phyloP scores from a whole-genome alignment of 2,888 invertebrate species.

The Agriopis marginaria region DNA sequence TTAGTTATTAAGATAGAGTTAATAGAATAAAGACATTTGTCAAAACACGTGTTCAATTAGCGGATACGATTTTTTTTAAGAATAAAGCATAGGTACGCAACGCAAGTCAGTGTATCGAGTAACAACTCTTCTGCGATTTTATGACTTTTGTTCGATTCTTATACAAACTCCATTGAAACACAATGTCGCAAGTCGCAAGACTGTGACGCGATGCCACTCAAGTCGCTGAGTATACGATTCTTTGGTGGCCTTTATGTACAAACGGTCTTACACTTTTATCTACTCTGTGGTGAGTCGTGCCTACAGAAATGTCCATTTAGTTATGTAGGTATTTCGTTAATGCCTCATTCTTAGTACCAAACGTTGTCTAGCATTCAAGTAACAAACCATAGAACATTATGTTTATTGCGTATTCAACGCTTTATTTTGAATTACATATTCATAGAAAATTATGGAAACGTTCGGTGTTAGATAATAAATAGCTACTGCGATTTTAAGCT shows the following conservation, averaged over 20 bases:
- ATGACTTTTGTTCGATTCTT: neutral
- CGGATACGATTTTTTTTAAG: neutral
- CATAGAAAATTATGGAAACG: constrained; percentile 60
- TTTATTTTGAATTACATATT: constrained; percentile 62
- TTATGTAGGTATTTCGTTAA: constrained; percentile 30
- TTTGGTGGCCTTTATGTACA: neutral
- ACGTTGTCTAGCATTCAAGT: constrained; percentile 34
- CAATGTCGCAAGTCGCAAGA: no score
- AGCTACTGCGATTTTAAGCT: constrained; percentile 51
- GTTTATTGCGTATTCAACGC: constrained; percentile 58
- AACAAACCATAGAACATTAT: constrained; percentile 53
- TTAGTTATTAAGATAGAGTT: no score
- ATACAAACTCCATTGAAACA: neutral
- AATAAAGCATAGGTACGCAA: neutral
- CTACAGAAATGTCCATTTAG: neutral
- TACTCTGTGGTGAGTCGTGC: neutral
- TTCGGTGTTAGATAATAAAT: constrained; percentile 51
- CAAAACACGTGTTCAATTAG: no score
- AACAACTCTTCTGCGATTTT: no score
- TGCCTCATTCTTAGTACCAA: constrained; percentile 40
- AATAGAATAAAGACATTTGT: no score
- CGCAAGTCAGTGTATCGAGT: no score
- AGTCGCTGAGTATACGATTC: neutral
- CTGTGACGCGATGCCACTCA: no score
- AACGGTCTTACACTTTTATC: neutral